Conservation (phyloP, 2,797 vertebrate species). For the Sebastes vulpes region DNA sequence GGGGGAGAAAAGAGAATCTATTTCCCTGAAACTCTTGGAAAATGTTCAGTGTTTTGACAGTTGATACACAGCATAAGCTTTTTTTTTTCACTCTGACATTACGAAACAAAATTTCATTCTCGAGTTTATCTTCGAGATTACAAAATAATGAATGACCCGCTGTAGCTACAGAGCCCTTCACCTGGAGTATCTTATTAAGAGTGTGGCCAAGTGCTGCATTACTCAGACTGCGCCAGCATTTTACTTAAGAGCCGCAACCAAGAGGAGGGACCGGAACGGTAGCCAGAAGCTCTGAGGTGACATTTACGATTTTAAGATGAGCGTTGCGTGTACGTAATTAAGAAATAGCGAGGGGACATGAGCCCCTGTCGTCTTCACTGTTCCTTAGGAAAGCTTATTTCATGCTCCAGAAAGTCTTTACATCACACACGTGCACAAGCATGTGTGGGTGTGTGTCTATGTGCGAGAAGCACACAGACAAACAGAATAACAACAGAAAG, state of each 20-base stretch:
- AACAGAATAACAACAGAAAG: conserved; percentile 11
- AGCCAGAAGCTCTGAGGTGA: conserved; percentile 65
- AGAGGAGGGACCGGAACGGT: conserved; percentile 40
- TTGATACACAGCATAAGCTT: neutral
- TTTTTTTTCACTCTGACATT: neutral
- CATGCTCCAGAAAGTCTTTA: conserved; percentile 76
- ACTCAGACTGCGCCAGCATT: conserved; percentile 33
- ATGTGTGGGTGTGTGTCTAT: conserved; percentile 7
- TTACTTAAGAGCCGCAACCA: conserved; percentile 45
- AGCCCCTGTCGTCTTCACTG: conserved; percentile 58
- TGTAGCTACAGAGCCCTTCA: conserved; percentile 21
- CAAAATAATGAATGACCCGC: conserved; percentile 32
- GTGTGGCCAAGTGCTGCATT: conserved; percentile 44
- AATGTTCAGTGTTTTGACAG: conserved; percentile 16
- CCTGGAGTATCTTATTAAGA: conserved; percentile 43
- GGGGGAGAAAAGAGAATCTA: neutral
- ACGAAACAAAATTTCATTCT: neutral
- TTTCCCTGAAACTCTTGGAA: conserved; percentile 23
- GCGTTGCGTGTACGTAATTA: conserved; percentile 79
- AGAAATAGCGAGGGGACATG: conserved; percentile 75
- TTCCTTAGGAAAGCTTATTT: conserved; percentile 83
- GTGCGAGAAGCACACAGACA: neutral
- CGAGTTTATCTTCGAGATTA: conserved; percentile 17
- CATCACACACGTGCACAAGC: conserved; percentile 6
- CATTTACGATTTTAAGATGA: conserved; percentile 73